Percentiles rank a stretch among this genome's conserved stretches.
phyloP scores from a whole-genome alignment of 2,113 vertebrate genomes.

The Gadus chalcogrammus region DNA sequence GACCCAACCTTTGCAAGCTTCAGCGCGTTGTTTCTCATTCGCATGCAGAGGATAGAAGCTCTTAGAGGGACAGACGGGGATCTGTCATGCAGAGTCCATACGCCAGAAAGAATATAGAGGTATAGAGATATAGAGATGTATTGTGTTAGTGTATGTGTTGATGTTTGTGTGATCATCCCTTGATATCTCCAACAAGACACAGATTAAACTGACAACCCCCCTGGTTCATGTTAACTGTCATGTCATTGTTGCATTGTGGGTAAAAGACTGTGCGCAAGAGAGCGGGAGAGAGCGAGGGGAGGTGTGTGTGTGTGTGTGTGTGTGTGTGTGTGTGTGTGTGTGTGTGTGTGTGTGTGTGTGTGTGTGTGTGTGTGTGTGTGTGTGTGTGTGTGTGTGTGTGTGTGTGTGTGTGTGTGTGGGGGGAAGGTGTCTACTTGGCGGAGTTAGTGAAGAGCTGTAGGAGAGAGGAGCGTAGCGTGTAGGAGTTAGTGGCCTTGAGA shows the following conservation, averaged over 20 bases:
- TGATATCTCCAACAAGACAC: conserved; percentile 19
- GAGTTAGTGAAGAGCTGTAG: conserved; percentile 70
- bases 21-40: conserved; percentile 35
- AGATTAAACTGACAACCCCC: conserved; percentile 41
- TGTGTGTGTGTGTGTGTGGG: no score
- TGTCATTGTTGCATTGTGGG: no score
- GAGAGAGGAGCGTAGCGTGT: conserved; percentile 58
- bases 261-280: conserved; percentile 24
- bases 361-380: no score
- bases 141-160: no score
- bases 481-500: conserved; percentile 62
- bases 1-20: conserved; percentile 25
- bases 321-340: no score
- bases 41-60: conserved; percentile 50
- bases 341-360: no score
- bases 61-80: background rate
- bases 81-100: no score
- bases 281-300: background rate
- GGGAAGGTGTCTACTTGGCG: conserved; percentile 59
- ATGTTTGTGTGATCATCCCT: conserved; percentile 15
- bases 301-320: no score
- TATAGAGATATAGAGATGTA: no score
- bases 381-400: no score
- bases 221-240: background rate
- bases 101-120: no score